Base-by-base conservation (phyloP, 1,140 invertebrate genomes). In the Drosophila pachea region DNA sequence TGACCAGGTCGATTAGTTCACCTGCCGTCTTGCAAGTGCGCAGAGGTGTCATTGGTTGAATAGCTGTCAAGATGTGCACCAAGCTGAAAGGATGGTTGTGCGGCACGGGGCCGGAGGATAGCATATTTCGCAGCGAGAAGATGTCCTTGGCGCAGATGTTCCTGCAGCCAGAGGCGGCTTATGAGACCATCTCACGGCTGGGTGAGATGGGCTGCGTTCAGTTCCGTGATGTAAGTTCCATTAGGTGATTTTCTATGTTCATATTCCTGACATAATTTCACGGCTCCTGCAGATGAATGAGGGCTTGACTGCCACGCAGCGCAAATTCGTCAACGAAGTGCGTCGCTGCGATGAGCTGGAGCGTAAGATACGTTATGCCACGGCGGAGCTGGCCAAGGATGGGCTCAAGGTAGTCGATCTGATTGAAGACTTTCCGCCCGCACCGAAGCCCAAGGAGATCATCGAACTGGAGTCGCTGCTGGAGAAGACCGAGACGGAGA, bases 401-500 rank as follows among this genome's bases (percentile, higher is more conserved):
- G 92, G 91, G 5, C 91, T 93, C 4, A 89, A 89, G 11, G 95
- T 97, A 69, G 90, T 93, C 14, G 95, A 97, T 72, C 93, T 94
- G 52, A 92, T 94, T 7, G 93, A 92, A 56, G 97, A 98, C 76
- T 93, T 96, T 47, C 94, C 94, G 2, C 90, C 96, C 74, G 97
- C 98, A 5, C 98, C 98, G 2, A 97, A 96, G 87, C 97, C 98
- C 0, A 92, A 97, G 67, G 98, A 98, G 90, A 99, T 99, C 89
- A 98, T 98, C 77, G 82, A 89, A 47, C 86, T 90, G 47, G 87
- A 97, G 94, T 94, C 95, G 1, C 95, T 95, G 73, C 93, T 98
- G 87, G 97, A 98, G 88, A 97, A 97, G 90, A 94, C 97, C 4
- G 97, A 98, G 89, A 95, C 95, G 77, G 97, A 98, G 90, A 94